These are phyloP conservation scores for Channa maculata DNA, from an alignment of 2,113 vertebrate genomes.

Conservation along the genomic window DNA sequence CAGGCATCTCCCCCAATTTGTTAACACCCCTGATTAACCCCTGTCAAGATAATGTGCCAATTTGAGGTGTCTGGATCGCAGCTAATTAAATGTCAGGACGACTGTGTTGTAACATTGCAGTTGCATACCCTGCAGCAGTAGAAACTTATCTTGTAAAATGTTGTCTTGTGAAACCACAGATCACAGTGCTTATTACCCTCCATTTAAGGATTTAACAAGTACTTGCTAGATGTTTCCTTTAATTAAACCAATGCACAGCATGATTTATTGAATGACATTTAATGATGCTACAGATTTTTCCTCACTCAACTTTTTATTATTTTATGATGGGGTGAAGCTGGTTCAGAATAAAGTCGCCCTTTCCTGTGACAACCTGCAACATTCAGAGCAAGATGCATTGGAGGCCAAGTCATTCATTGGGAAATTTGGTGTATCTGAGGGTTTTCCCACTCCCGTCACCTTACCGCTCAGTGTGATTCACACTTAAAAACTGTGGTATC, in stretches of 20 bases:
- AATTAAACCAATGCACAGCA: neutral
- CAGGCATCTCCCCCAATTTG: constrained; percentile 53
- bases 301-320: neutral
- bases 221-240: constrained; percentile 16
- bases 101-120: constrained; percentile 25
- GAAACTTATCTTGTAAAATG: constrained; percentile 39
- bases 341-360: constrained; percentile 46
- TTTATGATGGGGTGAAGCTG: neutral
- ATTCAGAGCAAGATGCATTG: constrained; percentile 63
- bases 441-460: constrained; percentile 70
- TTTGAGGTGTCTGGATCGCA: constrained; percentile 52
- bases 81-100: constrained; percentile 63
- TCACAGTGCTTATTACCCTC: constrained; percentile 48
- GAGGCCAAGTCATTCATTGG: constrained; percentile 44
- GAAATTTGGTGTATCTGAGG: constrained; percentile 60
- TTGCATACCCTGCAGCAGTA: constrained; percentile 56
- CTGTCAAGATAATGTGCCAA: constrained; percentile 56
- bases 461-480: constrained; percentile 65
- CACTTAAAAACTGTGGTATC: constrained; percentile 41
- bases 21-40: constrained; percentile 62
- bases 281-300: constrained; percentile 10
- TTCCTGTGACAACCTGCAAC: constrained; percentile 68
- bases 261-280: constrained; percentile 39
- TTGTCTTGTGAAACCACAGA: constrained; percentile 62
- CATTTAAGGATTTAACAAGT: constrained; percentile 25